These are phyloP conservation scores for Micrasema longulum DNA, from an alignment of 1,140 invertebrate species.

Conservation along the genomic window DNA sequence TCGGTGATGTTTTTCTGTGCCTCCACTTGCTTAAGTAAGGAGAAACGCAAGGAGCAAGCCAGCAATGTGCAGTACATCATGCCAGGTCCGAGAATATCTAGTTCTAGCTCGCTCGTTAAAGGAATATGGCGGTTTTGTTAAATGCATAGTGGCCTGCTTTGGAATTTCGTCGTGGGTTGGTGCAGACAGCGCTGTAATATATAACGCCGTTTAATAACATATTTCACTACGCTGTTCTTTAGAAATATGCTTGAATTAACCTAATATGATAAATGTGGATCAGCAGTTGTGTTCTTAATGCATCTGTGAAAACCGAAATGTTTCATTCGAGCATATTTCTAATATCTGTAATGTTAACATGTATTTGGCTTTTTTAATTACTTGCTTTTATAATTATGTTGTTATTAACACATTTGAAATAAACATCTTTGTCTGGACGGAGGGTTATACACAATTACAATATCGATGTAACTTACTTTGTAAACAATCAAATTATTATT, in stretches of 20 bases:
- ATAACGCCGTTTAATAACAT: conserved; percentile 18
- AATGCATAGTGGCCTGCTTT: conserved; percentile 44
- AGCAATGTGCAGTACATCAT: conserved; percentile 89
- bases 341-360: conserved; percentile 9
- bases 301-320: neutral
- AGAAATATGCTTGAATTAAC: neutral
- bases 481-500: neutral
- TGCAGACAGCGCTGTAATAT: conserved; percentile 43
- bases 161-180: conserved; percentile 37
- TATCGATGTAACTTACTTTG: too few species aligned
- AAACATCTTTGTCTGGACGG: too few species aligned
- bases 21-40: conserved; percentile 80
- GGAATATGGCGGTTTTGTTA: conserved; percentile 28
- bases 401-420: too few species aligned
- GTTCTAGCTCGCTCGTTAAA: conserved; percentile 3
- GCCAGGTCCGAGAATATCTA: conserved; percentile 75
- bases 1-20: conserved; percentile 84
- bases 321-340: conserved; percentile 16
- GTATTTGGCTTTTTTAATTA: conserved; percentile 35
- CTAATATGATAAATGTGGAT: too few species aligned
- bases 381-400: conserved; percentile 25
- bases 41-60: conserved; percentile 75
- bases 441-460: too few species aligned
- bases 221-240: neutral
- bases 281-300: conserved; percentile 4